Base-by-base conservation (phyloP, 2,888 invertebrate species). In the Neocrepidodera transversa region DNA sequence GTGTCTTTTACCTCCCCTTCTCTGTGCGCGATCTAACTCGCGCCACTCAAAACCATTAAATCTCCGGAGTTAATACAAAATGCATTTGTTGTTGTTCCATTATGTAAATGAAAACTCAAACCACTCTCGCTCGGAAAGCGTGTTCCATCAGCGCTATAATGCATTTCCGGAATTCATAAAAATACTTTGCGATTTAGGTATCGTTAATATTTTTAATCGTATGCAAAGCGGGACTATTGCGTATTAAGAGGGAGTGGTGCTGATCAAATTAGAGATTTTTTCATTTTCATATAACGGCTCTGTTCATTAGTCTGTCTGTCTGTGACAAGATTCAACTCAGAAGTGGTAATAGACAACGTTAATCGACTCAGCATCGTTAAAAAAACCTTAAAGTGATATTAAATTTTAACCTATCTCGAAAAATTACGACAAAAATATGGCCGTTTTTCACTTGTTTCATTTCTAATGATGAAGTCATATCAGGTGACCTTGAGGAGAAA, bases 71-170 rank as follows among this genome's bases (percentile, higher is more conserved):
- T 79, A 79, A 79, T 80, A 79, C 79, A 78, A 79, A 80, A 80
- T 80, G 79, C 80, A 79, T 80, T 79, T 79, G 80, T 80, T 80
- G 79, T 80, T 79, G 78, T 80, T 79, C 79, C 80, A 80, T 80
- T 80, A 80, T 80, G 80, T 78, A 79, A 80, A 80, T 80, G 79
- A 79, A 79, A 79, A 79, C 78, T 77, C 77, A 71, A 75, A 76
- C 64, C 62, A 74, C 74, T 75, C 73, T 71, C 70, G 68, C 66
- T 65, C 66, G 68, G 67, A 70, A 70, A 71, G 71, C 72, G 71
- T 68, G 74, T 71, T 74, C 74, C 75, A 76, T 74, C 76, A 74
- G 64, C 71, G 71, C 74, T 72, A 73, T 76, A 76, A 76, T 76
- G 75, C 76, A 76, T 75, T 76, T 76, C 76, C 74, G 72, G 75